Base-by-base conservation (phyloP, 2,797 vertebrate species). In the Acanthiza pusilla region DNA sequence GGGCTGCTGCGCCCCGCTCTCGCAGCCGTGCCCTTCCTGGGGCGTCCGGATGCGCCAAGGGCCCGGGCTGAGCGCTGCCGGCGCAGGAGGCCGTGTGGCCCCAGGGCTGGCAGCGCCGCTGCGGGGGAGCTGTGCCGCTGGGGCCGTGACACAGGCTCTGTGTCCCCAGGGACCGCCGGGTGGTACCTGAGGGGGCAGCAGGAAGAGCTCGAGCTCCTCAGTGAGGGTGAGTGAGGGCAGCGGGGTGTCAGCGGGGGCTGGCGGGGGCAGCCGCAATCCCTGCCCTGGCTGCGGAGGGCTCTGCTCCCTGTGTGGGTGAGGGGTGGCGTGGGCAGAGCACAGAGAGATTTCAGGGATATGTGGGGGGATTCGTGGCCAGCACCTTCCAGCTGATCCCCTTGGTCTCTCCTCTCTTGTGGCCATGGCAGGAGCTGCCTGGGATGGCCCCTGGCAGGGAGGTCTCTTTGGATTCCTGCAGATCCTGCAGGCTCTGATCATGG, bases 221-320 rank as follows among this genome's bases (percentile, higher is more conserved):
- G 4, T 15, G 0, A 43, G 9, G 50, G 75, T 78, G 75, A 65
- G 75, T 30, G 50, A 26, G 40, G 13, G 10, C 50, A 25, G 40
- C 6, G 9, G 8, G 10, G 16, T 36, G 26, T 16, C 61, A 20
- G 32, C 17, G 8, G 13, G 40, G 9, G 11, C 29, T 57, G 34
- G 7, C 9, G 3, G 18, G 9, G 4, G 45, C 6, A 34, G 16
- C 63, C 34, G 36, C 54, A 19, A 10, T 8, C 30, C 11, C 30
- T 51, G 32, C 1, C n/a, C n/a, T 0, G 5, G 32, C 55, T 58
- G 21, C 1, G 4, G 16, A 10, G 3, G 7, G 9, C 13, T 62
- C 2, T 0, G 26, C 47, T 61, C 11, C 10, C 11, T 20, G 7
- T 34, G 38, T 0, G 26, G 4, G 20, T 1, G 3, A 6, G 9